Evolutionary conservation across 2,888 invertebrate species (phyloP), one percentile per base, ranked within the genome.

Genomic region (Phyto melanocephala): DNA sequence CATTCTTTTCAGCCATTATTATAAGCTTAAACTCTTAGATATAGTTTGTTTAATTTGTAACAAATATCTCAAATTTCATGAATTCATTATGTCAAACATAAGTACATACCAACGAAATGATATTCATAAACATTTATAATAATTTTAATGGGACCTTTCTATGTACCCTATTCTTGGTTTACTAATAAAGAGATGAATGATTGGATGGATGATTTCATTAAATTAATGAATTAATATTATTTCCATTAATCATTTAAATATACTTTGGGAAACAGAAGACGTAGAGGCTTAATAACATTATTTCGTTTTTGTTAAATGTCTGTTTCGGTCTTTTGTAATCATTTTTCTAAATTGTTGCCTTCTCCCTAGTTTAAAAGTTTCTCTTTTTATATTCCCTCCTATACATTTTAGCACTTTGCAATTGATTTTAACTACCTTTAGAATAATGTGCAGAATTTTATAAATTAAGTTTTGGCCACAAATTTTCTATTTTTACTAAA

Each of bases 61-160:
- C 6, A 52, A 28, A 28, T 28, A 28, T 28, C 28, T 28, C 6
- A 56, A 56, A 24, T 17, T 35, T 17, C 17, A 15, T 11, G 15
- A 35, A 33, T 56, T 67, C 13, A 37, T 22, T 52, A 15, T 20
- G 15, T 40, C 6, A 52, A 67, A 22, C 40, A 50, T 17, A 67
- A 60, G 60, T 60, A n/a, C n/a, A n/a, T n/a, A 22, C 5, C 20
- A 33, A 37, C 0, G 45, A 50, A 20, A 33, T 17, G 4, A 42
- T 28, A 60, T 33, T 60, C 47, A 68, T 76, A 60, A 68, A 40
- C 60, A 76, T 68, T 76, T 58, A 76, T 50, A 24, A 58, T 50
- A 35, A 37, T 67, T 37, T 52, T 35, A 35, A 22, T 35, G 35
- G 10, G 22, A 33, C n/a, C 8, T 20, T 28, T 50, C 2, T n/a